These are phyloP conservation scores for Diploptera punctata DNA, from an alignment of 2,888 invertebrate genomes.

Conservation along the genomic window DNA sequence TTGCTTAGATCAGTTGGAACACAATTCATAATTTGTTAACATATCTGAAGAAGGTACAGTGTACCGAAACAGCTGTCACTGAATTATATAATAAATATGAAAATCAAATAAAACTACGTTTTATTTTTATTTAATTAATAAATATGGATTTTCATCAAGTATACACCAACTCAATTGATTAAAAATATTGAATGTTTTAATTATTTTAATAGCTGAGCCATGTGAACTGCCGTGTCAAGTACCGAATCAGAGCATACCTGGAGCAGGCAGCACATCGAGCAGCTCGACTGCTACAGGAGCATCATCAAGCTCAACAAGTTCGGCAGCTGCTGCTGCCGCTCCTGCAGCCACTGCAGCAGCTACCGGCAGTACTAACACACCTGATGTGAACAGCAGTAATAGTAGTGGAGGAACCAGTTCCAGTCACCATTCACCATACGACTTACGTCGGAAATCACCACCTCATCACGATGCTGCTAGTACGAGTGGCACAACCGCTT, in stretches of 20 bases:
- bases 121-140: too few relatives aligned
- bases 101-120: too few relatives aligned
- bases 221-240: slow-evolving; percentile 67
- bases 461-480: slow-evolving; percentile 71
- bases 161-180: too few relatives aligned
- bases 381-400: slow-evolving; percentile 62
- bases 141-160: too few relatives aligned
- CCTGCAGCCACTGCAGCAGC: slow-evolving; percentile 52
- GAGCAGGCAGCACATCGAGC: slow-evolving; percentile 46
- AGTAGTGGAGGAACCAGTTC: slow-evolving; percentile 45
- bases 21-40: too few relatives aligned
- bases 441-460: slow-evolving; percentile 85
- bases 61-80: too few relatives aligned
- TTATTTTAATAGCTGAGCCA: slow-evolving; percentile 80
- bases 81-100: too few relatives aligned
- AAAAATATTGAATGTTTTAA: too few relatives aligned
- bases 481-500: slow-evolving; percentile 58
- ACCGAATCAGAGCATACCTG: slow-evolving; percentile 67
- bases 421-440: slow-evolving; percentile 87
- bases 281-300: slow-evolving; percentile 43
- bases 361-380: slow-evolving; percentile 53
- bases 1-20: too few relatives aligned
- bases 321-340: slow-evolving; percentile 29
- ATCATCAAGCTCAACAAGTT: slow-evolving; percentile 42
- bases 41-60: too few relatives aligned